Evolutionary conservation across 2,797 vertebrate species (phyloP).

Genomic region (Bufotes viridis): DNA sequence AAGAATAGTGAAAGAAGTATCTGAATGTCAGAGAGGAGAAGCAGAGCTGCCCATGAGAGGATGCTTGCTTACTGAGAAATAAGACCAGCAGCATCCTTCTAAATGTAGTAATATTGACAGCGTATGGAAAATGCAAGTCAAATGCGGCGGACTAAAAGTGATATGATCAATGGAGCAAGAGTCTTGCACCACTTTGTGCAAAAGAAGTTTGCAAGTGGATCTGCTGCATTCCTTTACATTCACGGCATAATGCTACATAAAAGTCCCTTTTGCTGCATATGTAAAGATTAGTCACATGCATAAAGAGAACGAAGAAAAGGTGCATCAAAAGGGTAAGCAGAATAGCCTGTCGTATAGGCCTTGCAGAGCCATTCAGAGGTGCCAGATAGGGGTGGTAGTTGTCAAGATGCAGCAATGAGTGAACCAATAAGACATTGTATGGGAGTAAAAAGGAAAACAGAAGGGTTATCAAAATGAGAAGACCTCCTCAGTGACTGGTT

Average conservation of each 20-base stretch:
- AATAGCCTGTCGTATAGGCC: not conserved
- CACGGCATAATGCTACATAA: not conserved
- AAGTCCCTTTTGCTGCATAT: not conserved
- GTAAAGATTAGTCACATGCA: not conserved
- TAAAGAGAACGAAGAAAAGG: not conserved
- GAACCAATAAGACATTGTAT: not conserved
- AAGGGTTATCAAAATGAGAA: not conserved
- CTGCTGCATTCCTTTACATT: not conserved
- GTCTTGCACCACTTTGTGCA: not conserved
- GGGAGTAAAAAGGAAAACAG: not conserved
- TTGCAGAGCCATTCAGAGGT: not conserved
- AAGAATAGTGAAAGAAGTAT: not conserved
- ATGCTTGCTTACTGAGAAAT: not conserved
- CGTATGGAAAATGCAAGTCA: not conserved
- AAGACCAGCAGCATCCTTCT: not conserved
- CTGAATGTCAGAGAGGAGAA: not conserved
- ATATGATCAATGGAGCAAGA: not conserved
- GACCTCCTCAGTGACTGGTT: too few relatives aligned
- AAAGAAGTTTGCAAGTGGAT: not conserved
- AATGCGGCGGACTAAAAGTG: too few relatives aligned
- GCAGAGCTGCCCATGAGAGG: not conserved
- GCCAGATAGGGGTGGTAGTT: not conserved
- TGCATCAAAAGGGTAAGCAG: not conserved
- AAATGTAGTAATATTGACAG: not conserved
- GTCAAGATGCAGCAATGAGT: not conserved